Conservation (phyloP, 2,888 invertebrate species). For the Aproaerema taeniolella region DNA sequence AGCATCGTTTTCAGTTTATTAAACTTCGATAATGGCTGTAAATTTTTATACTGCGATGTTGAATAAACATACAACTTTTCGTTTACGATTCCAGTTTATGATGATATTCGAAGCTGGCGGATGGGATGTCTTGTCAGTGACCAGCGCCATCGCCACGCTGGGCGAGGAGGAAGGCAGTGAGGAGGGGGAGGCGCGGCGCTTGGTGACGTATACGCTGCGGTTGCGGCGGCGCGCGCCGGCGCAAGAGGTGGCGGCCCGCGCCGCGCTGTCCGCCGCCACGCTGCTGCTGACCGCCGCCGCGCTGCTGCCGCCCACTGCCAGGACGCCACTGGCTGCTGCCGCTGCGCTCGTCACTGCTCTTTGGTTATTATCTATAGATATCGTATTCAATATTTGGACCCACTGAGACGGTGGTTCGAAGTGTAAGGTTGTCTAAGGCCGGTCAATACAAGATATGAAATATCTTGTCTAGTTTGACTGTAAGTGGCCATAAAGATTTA, state of each 20-base stretch:
- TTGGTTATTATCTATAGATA: conserved; percentile 49
- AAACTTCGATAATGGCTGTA: too few species aligned
- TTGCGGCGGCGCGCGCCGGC: conserved; percentile 45
- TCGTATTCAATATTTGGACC: too few species aligned
- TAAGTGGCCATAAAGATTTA: too few species aligned
- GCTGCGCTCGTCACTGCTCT: conserved; percentile 46
- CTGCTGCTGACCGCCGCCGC: conserved; percentile 39
- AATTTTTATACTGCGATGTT: too few species aligned
- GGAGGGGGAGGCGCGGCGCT: conserved; percentile 22
- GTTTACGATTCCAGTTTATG: conserved; percentile 18
- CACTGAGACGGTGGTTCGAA: too few species aligned
- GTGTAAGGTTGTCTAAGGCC: too few species aligned
- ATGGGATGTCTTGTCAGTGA: conserved; percentile 45
- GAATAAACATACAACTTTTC: too few species aligned
- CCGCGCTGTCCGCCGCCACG: conserved; percentile 29
- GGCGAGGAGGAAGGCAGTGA: conserved; percentile 21
- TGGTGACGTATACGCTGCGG: conserved; percentile 34
- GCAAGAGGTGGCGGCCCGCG: conserved; percentile 35
- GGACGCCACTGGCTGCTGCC: conserved; percentile 48
- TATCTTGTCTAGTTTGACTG: too few species aligned
- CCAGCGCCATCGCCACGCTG: conserved; percentile 20
- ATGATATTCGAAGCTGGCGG: conserved; percentile 46
- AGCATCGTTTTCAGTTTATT: too few species aligned
- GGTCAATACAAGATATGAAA: too few species aligned
- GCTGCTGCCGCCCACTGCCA: conserved; percentile 36